Percentiles rank a stretch among this genome's conserved stretches.
phyloP scores from a whole-genome alignment of 2,113 vertebrate genomes.

The Callopanchax toddi region DNA sequence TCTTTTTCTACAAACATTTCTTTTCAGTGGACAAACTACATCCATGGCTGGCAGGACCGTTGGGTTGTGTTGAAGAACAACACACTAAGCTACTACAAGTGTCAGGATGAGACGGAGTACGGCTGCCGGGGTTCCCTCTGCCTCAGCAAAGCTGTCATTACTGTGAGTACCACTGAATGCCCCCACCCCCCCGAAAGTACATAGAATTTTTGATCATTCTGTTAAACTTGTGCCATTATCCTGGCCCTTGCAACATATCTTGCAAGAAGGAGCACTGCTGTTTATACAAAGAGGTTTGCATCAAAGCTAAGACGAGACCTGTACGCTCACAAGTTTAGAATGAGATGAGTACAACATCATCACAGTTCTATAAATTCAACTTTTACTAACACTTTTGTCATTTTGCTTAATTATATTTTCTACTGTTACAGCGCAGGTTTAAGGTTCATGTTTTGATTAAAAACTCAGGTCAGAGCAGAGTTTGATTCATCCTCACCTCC shows the following conservation, averaged over 20 bases:
- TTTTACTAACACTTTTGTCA: too few species aligned
- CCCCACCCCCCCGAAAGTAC: background rate
- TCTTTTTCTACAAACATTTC: background rate
- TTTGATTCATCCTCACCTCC: too few species aligned
- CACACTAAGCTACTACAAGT: slow-evolving; percentile 97
- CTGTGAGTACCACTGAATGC: slow-evolving; percentile 79
- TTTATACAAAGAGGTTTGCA: slow-evolving; percentile 11
- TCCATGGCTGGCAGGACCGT: slow-evolving; percentile 98
- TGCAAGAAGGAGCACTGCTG: background rate
- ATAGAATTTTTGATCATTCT: too few species aligned
- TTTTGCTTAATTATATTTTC: too few species aligned
- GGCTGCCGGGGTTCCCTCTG: slow-evolving; percentile 98
- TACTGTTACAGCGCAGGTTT: too few species aligned
- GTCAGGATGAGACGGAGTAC: slow-evolving; percentile 94
- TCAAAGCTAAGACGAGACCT: slow-evolving; percentile 5
- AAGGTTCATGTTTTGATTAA: too few species aligned
- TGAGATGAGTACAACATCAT: too few species aligned
- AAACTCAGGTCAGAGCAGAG: too few species aligned
- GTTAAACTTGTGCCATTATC: slow-evolving; percentile 8
- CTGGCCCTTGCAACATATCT: slow-evolving; percentile 2
- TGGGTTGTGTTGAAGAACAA: slow-evolving; percentile 96
- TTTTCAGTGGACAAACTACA: slow-evolving; percentile 97
- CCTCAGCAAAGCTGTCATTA: slow-evolving; percentile 95
- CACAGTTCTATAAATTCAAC: too few species aligned
- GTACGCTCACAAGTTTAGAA: background rate